Percentiles rank a stretch among this genome's conserved stretches.
Conservation (phyloP, 2,797 vertebrate species). For the Molossus alvarezi region DNA sequence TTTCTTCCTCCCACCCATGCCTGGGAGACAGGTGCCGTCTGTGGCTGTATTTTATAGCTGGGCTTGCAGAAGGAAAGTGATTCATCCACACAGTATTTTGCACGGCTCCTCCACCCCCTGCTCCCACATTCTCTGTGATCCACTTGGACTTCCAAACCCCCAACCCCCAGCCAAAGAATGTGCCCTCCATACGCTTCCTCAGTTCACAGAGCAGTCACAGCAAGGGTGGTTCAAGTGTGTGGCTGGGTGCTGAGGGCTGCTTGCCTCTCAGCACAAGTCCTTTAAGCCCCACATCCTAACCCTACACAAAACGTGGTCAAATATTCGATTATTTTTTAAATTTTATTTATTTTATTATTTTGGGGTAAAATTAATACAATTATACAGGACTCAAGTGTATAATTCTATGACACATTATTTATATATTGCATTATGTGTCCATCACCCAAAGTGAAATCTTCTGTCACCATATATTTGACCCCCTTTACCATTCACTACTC, state of each 20-base stretch:
- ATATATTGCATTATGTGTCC: not conserved
- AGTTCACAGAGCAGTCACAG: not conserved
- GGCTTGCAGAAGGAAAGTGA: not conserved
- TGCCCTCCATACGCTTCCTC: not conserved
- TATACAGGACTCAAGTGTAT: not conserved
- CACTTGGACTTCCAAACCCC: not conserved
- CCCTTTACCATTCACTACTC: not conserved
- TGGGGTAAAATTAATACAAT: not conserved
- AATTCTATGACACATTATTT: not conserved
- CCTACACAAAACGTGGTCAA: constrained; percentile 39
- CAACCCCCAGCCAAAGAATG: not conserved
- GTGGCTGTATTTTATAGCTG: not conserved
- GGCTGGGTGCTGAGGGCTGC: not conserved
- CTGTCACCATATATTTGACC: not conserved
- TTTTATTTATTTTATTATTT: not conserved
- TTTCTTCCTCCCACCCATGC: constrained; percentile 16
- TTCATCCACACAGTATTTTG: not conserved
- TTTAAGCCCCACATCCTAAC: not conserved
- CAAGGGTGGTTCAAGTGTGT: not conserved
- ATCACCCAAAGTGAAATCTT: not conserved
- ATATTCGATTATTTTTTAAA: not conserved
- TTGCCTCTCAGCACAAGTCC: not conserved
- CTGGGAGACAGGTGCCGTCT: constrained; percentile 62
- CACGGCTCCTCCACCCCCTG: not conserved
- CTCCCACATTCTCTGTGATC: not conserved